Percentiles rank a stretch among this genome's conserved stretches.
These are phyloP conservation scores for Helicolenus hilgendorfi DNA, from an alignment of 2,797 vertebrate genomes.

Conservation along the genomic window DNA sequence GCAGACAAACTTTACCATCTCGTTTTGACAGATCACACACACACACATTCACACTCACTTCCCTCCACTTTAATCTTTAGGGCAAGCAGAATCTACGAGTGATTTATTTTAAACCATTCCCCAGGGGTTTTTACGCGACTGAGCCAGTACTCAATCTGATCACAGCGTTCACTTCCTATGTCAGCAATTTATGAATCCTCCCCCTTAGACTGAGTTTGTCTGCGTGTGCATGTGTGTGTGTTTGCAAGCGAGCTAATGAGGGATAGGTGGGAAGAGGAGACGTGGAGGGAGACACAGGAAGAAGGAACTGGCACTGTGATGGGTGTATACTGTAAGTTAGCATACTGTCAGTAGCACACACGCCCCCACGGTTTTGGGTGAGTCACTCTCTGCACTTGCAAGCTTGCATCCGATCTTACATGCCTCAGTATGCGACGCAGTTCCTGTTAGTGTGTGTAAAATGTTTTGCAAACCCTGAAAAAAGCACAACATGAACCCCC, in stretches of 20 bases:
- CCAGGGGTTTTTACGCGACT: slow-evolving; percentile 33
- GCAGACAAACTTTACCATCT: slow-evolving; percentile 30
- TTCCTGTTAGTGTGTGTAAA: not conserved
- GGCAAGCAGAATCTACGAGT: slow-evolving; percentile 59
- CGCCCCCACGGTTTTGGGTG: slow-evolving; percentile 72
- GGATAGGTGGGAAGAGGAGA: slow-evolving; percentile 4
- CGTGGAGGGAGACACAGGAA: slow-evolving; percentile 12
- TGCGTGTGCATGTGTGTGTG: slow-evolving; percentile 50
- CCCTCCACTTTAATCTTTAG: slow-evolving; percentile 61
- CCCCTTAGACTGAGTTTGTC: slow-evolving; percentile 30
- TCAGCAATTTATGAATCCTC: slow-evolving; percentile 68
- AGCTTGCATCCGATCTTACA: slow-evolving; percentile 70
- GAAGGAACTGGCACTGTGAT: slow-evolving; percentile 49
- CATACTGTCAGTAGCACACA: slow-evolving; percentile 48
- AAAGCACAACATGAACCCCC: slow-evolving; percentile 15
- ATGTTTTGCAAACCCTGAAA: not conserved
- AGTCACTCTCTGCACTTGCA: slow-evolving; percentile 86
- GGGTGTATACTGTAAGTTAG: slow-evolving; percentile 63
- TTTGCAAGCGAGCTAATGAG: slow-evolving; percentile 54
- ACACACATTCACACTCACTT: slow-evolving; percentile 14
- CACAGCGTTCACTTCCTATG: slow-evolving; percentile 58
- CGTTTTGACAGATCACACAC: slow-evolving; percentile 23
- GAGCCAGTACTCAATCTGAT: slow-evolving; percentile 58
- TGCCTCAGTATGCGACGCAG: slow-evolving; percentile 32
- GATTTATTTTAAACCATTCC: slow-evolving; percentile 71